Conservation (phyloP, 2,113 vertebrate genomes). For the Eurypyga helias region DNA sequence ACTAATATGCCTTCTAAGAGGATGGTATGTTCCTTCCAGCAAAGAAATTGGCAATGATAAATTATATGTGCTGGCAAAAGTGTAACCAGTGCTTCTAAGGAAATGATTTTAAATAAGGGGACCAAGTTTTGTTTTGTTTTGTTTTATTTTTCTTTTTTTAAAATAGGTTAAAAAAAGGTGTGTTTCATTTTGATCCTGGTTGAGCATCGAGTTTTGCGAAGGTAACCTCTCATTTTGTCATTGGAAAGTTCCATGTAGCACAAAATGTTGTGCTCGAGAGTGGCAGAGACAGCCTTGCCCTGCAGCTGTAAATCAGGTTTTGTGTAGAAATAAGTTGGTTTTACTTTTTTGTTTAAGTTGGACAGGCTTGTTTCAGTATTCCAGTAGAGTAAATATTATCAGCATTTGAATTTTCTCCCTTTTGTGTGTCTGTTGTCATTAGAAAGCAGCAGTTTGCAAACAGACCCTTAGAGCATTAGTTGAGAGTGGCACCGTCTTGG, state of each 20-base stretch:
- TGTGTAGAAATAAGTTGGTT: not conserved
- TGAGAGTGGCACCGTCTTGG: not conserved
- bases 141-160: too few relatives aligned
- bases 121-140: not conserved
- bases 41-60: not conserved
- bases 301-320: not conserved
- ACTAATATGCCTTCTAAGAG: not conserved
- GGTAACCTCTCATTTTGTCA: not conserved
- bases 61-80: not conserved
- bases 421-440: not conserved
- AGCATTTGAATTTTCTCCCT: not conserved
- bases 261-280: not conserved
- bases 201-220: not conserved
- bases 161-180: too few relatives aligned
- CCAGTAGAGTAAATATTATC: not conserved
- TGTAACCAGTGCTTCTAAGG: not conserved
- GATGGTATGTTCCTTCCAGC: not conserved
- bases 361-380: not conserved
- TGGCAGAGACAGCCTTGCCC: not conserved
- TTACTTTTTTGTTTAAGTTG: not conserved
- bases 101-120: not conserved
- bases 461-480: not conserved
- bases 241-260: accelerated
- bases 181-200: not conserved
- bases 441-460: not conserved